These are phyloP conservation scores for Peromyscus melanophrys DNA, from an alignment of 2,797 vertebrate genomes.

Conservation along the genomic window DNA sequence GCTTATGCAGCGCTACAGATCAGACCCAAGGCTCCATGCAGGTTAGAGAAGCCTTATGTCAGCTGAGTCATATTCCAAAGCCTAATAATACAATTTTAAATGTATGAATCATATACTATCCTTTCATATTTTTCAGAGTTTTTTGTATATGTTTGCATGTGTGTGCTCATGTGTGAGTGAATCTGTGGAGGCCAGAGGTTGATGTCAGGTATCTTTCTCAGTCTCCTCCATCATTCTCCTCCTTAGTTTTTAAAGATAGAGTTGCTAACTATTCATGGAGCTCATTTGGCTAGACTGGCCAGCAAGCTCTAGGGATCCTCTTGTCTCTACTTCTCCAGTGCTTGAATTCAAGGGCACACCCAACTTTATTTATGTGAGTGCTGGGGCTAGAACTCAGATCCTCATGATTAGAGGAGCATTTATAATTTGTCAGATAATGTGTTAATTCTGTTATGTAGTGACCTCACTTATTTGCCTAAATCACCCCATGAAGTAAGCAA, in stretches of 20 bases:
- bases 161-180: not conserved
- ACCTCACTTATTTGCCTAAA: conserved; percentile 59
- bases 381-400: not conserved
- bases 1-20: not conserved
- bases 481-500: not conserved
- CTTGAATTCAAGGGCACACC: not conserved
- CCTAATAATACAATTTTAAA: conserved; percentile 27
- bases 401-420: not conserved
- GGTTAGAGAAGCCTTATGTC: not conserved
- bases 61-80: not conserved
- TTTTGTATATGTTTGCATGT: not conserved
- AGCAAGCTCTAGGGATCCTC: not conserved
- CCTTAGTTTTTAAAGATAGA: not conserved
- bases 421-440: conserved; percentile 8
- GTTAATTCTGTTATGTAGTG: not conserved
- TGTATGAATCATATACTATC: conserved; percentile 4
- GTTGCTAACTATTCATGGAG: not conserved
- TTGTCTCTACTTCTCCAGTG: not conserved
- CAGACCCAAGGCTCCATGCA: not conserved
- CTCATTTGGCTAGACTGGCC: not conserved
- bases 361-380: not conserved
- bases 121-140: conserved; percentile 48
- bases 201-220: not conserved
- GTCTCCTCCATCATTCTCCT: not conserved
- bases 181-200: not conserved